Percentiles rank a stretch among this genome's conserved stretches.
Evolutionary conservation across 1,140 invertebrate genomes (phyloP).

Genomic region (Sycobia sp.): DNA sequence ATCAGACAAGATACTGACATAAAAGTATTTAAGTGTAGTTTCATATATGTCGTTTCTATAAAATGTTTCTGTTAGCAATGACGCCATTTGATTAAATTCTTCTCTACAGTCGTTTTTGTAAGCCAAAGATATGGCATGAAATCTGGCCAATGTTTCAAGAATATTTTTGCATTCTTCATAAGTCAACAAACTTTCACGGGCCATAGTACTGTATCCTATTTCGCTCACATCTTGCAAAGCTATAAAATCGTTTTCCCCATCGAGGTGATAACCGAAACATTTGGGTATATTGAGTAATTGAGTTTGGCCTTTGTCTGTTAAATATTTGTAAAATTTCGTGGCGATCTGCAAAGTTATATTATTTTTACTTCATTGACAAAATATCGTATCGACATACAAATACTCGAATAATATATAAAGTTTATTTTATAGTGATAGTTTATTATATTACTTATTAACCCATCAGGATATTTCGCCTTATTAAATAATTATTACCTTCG

Average conservation of each 20-base stretch:
- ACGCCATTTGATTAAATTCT: conserved; percentile 61
- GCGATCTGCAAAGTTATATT: conserved; percentile 45
- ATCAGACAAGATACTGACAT: conserved; percentile 59
- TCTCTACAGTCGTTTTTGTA: conserved; percentile 68
- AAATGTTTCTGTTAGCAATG: conserved; percentile 63
- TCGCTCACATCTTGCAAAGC: conserved; percentile 68
- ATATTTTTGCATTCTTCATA: conserved; percentile 61
- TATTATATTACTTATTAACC: too few species aligned
- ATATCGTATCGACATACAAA: too few species aligned
- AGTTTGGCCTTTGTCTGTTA: conserved; percentile 40
- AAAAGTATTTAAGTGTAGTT: conserved; percentile 67
- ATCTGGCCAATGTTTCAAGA: conserved; percentile 68
- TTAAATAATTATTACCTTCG: conserved; percentile 56
- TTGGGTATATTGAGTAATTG: conserved; percentile 53
- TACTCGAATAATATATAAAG: too few species aligned
- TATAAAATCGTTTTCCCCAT: conserved; percentile 71
- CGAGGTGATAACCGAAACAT: conserved; percentile 61
- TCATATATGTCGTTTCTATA: conserved; percentile 63
- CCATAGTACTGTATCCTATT: conserved; percentile 60
- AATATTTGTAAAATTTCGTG: conserved; percentile 47
- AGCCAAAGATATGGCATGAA: conserved; percentile 72
- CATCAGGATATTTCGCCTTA: too few species aligned
- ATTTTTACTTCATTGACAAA: too few species aligned
- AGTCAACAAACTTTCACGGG: conserved; percentile 63
- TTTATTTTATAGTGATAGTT: too few species aligned